Evolutionary conservation across 1,140 invertebrate species (phyloP).

Genomic region (Camponotus floridanus): DNA sequence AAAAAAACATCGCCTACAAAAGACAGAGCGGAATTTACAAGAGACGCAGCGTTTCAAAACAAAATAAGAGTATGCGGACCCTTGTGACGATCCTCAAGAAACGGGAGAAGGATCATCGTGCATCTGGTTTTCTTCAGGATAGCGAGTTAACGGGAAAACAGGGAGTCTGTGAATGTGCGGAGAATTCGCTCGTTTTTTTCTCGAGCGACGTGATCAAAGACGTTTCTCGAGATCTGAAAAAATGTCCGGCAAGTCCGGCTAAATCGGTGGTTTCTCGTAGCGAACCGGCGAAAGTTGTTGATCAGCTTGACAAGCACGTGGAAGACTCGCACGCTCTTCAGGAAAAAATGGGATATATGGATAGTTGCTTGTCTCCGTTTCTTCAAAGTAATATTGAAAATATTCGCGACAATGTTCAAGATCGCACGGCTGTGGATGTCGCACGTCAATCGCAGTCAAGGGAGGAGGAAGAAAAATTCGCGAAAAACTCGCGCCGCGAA

Average conservation of each 20-base stretch:
- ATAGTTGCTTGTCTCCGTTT: neutral
- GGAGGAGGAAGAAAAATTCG: neutral
- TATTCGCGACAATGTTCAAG: neutral
- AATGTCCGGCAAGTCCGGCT: neutral
- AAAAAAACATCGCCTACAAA: neutral
- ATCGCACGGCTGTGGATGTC: too few species aligned
- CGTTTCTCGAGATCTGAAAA: neutral
- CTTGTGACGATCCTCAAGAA: neutral
- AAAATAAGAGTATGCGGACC: conserved; percentile 23
- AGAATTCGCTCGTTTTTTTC: neutral
- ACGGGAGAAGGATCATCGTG: neutral
- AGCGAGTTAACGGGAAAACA: neutral
- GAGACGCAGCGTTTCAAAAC: neutral
- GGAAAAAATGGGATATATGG: neutral
- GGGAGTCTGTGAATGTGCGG: neutral
- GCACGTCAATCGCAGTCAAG: neutral
- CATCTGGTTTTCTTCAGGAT: neutral
- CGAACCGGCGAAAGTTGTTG: neutral
- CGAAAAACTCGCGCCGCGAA: neutral
- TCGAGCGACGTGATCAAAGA: neutral
- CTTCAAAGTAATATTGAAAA: neutral
- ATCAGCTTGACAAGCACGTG: neutral
- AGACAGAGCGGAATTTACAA: neutral
- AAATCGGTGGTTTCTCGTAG: neutral
- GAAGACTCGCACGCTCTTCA: neutral